Evolutionary conservation across 1,140 invertebrate genomes (phyloP).

Genomic region (Drosophila busckii): DNA sequence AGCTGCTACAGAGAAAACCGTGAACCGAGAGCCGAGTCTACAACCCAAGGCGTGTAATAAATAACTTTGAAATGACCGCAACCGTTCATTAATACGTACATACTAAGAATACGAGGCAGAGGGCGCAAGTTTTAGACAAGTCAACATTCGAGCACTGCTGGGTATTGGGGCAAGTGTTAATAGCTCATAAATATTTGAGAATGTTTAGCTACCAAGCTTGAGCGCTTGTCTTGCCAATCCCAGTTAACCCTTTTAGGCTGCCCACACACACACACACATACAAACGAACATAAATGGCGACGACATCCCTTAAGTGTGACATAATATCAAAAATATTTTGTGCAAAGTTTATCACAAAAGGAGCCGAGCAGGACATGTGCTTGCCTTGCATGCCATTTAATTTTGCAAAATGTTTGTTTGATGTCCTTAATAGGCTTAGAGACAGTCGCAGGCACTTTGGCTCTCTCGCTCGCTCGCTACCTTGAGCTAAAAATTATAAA

Average conservation of each 20-base stretch:
- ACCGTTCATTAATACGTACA: too few species aligned
- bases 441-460: constrained; percentile 14
- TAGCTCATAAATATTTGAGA: constrained; percentile 77
- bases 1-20: constrained; percentile 21
- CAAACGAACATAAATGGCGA: constrained; percentile 69
- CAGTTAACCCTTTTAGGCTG: constrained; percentile 11
- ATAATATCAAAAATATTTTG: constrained; percentile 76
- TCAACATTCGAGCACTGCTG: constrained; percentile 23
- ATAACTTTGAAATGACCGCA: constrained; percentile 52
- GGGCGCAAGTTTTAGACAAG: not conserved
- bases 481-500: constrained; percentile 58
- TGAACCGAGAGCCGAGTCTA: constrained; percentile 11
- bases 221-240: constrained; percentile 34
- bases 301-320: constrained; percentile 71
- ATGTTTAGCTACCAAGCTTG: constrained; percentile 73
- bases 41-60: constrained; percentile 36
- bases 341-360: constrained; percentile 73
- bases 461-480: constrained; percentile 12
- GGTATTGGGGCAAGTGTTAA: constrained; percentile 68
- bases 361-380: constrained; percentile 48
- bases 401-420: constrained; percentile 78
- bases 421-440: constrained; percentile 77
- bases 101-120: too few species aligned
- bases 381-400: constrained; percentile 76
- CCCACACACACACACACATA: not conserved